These are phyloP conservation scores for Notodonta dromedarius DNA, from an alignment of 2,888 invertebrate species.

Conservation along the genomic window DNA sequence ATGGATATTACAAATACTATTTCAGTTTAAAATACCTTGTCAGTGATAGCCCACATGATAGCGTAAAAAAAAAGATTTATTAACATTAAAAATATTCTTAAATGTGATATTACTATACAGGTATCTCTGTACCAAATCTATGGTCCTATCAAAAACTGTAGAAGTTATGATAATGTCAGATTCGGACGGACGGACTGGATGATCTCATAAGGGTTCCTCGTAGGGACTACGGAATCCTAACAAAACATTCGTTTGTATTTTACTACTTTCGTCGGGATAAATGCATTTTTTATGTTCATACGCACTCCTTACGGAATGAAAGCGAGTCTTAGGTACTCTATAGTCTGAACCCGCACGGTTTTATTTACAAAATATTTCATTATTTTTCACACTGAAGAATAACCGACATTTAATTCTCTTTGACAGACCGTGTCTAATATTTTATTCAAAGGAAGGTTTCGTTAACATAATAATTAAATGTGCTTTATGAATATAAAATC, in stretches of 20 bases:
- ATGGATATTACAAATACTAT: no score
- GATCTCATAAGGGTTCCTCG: no score
- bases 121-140: no score
- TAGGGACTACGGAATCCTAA: constrained; percentile 17
- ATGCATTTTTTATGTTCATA: constrained; percentile 68
- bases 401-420: constrained; percentile 73
- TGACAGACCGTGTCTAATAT: constrained; percentile 76
- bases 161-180: no score
- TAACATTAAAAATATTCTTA: no score
- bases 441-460: constrained; percentile 81
- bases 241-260: constrained; percentile 80
- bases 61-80: no score
- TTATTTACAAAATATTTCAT: constrained; percentile 52
- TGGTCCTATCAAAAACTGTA: no score
- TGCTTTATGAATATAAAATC: constrained; percentile 82
- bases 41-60: no score
- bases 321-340: constrained; percentile 33
- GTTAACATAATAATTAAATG: constrained; percentile 83
- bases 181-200: no score
- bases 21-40: no score
- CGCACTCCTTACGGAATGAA: constrained; percentile 46
- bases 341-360: constrained; percentile 25
- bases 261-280: constrained; percentile 72
- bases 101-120: no score
- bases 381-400: constrained; percentile 51